Conservation (phyloP, 2,888 invertebrate species). For the Cephus pulcher region DNA sequence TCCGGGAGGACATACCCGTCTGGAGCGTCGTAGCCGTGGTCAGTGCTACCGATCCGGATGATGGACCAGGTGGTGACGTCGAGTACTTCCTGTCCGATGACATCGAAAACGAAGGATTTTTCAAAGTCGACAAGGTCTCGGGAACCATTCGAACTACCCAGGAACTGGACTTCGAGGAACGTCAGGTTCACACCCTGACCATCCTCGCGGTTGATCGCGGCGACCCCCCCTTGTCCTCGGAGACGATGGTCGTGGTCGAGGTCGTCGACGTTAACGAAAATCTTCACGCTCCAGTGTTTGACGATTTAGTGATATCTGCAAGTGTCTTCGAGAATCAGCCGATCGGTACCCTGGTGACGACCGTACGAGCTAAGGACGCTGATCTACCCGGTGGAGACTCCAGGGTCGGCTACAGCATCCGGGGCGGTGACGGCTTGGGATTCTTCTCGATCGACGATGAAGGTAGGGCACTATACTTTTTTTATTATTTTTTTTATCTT, state of each 20-base stretch:
- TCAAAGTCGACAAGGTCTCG: slow-evolving; percentile 85
- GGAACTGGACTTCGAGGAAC: slow-evolving; percentile 87
- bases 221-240: slow-evolving; percentile 81
- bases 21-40: slow-evolving; percentile 90
- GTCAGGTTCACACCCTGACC: slow-evolving; percentile 89
- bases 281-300: slow-evolving; percentile 83
- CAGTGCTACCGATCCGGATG: slow-evolving; percentile 86
- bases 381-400: slow-evolving; percentile 86
- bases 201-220: slow-evolving; percentile 90
- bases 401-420: slow-evolving; percentile 85
- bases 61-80: slow-evolving; percentile 84
- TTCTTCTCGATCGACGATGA: slow-evolving; percentile 90
- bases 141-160: slow-evolving; percentile 87
- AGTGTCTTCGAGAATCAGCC: slow-evolving; percentile 85
- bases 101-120: slow-evolving; percentile 75
- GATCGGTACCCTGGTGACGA: slow-evolving; percentile 81
- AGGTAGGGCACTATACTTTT: slow-evolving; percentile 71
- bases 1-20: slow-evolving; percentile 90
- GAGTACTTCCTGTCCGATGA: slow-evolving; percentile 83
- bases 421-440: slow-evolving; percentile 91
- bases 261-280: slow-evolving; percentile 96
- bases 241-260: slow-evolving; percentile 85
- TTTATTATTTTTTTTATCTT: background rate
- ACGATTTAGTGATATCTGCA: slow-evolving; percentile 81
- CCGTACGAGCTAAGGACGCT: slow-evolving; percentile 81